Conservation (phyloP, 2,797 vertebrate species). For the Characodon lateralis region DNA sequence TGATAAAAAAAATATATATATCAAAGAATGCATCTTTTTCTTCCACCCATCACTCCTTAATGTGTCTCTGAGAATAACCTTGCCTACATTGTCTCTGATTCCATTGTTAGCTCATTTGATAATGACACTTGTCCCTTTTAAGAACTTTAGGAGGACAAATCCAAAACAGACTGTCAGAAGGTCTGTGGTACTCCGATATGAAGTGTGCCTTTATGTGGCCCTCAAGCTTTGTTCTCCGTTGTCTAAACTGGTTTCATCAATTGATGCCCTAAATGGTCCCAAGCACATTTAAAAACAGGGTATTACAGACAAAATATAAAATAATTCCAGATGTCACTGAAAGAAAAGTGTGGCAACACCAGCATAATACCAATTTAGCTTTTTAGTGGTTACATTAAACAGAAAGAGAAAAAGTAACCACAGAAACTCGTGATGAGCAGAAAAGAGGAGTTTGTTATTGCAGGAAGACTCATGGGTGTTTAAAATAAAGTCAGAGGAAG, state of each 20-base stretch:
- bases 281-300: conserved; percentile 12
- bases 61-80: conserved; percentile 38
- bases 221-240: conserved; percentile 32
- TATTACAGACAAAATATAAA: not conserved
- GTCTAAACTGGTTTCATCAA: conserved; percentile 17
- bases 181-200: conserved; percentile 22
- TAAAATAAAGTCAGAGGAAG: too few relatives aligned
- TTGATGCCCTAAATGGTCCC: not conserved
- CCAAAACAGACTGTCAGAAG: conserved; percentile 29
- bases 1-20: not conserved
- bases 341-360: too few relatives aligned
- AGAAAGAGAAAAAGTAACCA: too few relatives aligned
- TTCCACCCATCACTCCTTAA: not conserved
- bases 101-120: conserved; percentile 18
- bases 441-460: too few relatives aligned
- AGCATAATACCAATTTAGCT: too few relatives aligned
- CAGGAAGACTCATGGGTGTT: too few relatives aligned
- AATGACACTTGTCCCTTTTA: conserved; percentile 1
- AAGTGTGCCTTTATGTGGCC: conserved; percentile 44
- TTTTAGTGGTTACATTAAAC: too few relatives aligned
- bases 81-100: conserved; percentile 25
- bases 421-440: too few relatives aligned
- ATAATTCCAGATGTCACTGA: too few relatives aligned
- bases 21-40: not conserved
- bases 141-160: conserved; percentile 40